Evolutionary conservation across 1,140 invertebrate species (phyloP).

Genomic region (Aphelenchoides besseyi): DNA sequence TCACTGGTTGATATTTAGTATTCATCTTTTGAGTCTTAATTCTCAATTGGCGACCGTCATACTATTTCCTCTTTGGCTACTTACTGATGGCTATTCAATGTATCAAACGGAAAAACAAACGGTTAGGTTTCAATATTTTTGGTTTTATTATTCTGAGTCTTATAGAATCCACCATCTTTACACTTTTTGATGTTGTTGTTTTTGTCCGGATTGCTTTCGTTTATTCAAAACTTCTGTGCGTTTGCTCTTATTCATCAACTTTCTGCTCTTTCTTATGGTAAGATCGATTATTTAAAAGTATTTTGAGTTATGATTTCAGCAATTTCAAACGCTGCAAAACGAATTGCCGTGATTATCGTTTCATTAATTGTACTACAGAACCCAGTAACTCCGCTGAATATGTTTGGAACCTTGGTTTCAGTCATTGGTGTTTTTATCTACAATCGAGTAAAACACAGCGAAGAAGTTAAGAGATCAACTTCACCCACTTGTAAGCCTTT

Average conservation of each 20-base stretch:
- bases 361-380: conserved; percentile 84
- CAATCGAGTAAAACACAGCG: conserved; percentile 68
- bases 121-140: no score
- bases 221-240: conserved; percentile 88
- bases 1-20: no score
- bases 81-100: conserved; percentile 70
- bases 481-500: conserved; percentile 1
- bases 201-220: conserved; percentile 81
- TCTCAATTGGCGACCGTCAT: conserved; percentile 76
- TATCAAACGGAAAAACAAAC: conserved; percentile 22
- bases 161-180: not conserved
- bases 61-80: conserved; percentile 82
- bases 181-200: conserved; percentile 69
- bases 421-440: conserved; percentile 84
- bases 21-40: conserved; percentile 78
- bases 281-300: conserved; percentile 6
- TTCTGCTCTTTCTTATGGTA: conserved; percentile 1
- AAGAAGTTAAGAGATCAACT: conserved; percentile 1
- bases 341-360: conserved; percentile 84
- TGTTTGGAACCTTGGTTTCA: conserved; percentile 84
- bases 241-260: conserved; percentile 76
- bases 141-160: no score
- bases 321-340: conserved; percentile 89
- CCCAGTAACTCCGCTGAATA: conserved; percentile 81
- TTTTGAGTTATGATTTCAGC: conserved; percentile 77